Evolutionary conservation across 2,888 invertebrate species (phyloP).

Genomic region (Dilophus febrilis): DNA sequence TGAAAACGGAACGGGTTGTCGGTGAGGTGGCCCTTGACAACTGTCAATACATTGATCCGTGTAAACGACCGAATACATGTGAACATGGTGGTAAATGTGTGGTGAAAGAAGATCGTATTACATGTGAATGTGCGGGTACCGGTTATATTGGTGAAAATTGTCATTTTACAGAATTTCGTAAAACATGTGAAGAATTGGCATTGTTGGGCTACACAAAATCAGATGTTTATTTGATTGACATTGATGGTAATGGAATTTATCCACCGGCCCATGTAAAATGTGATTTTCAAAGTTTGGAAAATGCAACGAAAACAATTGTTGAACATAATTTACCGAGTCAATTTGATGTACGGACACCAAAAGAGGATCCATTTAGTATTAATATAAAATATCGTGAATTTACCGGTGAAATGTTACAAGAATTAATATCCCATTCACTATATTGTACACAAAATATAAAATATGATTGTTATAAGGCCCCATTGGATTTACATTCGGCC

Average conservation of each 20-base stretch:
- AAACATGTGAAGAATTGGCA: constrained; percentile 84
- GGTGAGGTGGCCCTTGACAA: constrained; percentile 83
- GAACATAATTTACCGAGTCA: constrained; percentile 84
- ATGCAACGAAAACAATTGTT: constrained; percentile 72
- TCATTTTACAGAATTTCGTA: constrained; percentile 80
- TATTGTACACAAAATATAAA: constrained; percentile 80
- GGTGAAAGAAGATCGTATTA: constrained; percentile 70
- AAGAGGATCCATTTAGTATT: constrained; percentile 66
- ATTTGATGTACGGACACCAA: constrained; percentile 66
- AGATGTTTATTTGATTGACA: constrained; percentile 82
- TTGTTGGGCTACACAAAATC: constrained; percentile 75
- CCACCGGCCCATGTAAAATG: constrained; percentile 86
- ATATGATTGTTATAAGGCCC: constrained; percentile 80
- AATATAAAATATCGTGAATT: constrained; percentile 79
- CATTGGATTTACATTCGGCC: constrained; percentile 68
- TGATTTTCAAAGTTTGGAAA: constrained; percentile 75
- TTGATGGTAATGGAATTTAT: constrained; percentile 83
- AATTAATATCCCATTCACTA: constrained; percentile 72
- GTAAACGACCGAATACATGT: constrained; percentile 76
- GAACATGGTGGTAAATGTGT: constrained; percentile 85
- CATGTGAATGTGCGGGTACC: constrained; percentile 78
- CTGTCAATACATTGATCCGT: constrained; percentile 78
- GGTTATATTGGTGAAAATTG: constrained; percentile 89
- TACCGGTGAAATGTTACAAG: constrained; percentile 78
- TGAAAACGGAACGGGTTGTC: constrained; percentile 66